phyloP scores from a whole-genome alignment of 2,113 vertebrate species.

The Sander lucioperca region DNA sequence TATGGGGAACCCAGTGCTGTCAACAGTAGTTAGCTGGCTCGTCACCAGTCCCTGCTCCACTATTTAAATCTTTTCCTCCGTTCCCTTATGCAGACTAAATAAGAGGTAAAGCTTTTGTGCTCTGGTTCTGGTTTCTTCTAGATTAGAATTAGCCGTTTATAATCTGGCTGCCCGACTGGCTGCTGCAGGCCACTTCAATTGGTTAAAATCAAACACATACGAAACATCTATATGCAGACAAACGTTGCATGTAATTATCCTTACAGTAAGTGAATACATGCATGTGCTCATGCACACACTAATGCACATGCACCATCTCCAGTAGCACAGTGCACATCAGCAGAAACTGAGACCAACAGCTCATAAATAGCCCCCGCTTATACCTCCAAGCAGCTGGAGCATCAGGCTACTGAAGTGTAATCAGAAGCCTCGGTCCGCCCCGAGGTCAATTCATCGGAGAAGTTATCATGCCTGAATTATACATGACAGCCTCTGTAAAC shows the following conservation, averaged over 20 bases:
- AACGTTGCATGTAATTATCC: neutral
- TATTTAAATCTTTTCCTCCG: constrained; percentile 38
- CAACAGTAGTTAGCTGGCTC: constrained; percentile 50
- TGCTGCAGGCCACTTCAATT: constrained; percentile 7
- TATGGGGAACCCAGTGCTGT: constrained; percentile 51
- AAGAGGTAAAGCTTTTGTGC: constrained; percentile 26
- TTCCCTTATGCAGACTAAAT: constrained; percentile 28
- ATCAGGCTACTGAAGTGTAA: constrained; percentile 73
- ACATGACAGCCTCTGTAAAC: constrained; percentile 76
- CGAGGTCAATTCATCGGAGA: constrained; percentile 76
- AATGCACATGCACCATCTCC: neutral
- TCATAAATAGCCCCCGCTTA: constrained; percentile 43
- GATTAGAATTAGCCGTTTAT: constrained; percentile 33
- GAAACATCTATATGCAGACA: neutral
- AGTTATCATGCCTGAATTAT: constrained; percentile 78
- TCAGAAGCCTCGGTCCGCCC: constrained; percentile 72
- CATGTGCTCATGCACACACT: constrained; percentile 4
- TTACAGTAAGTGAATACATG: neutral
- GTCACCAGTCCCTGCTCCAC: constrained; percentile 32
- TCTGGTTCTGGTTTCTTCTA: constrained; percentile 37
- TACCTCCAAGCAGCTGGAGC: constrained; percentile 65
- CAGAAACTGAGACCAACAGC: constrained; percentile 44
- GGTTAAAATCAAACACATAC: constrained; percentile 3
- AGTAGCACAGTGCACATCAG: constrained; percentile 39
- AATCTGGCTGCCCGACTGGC: neutral